A percentile compares a stretch with the other conserved stretches of the same genome.
Conservation (phyloP, 2,888 invertebrate genomes). For the Drosophila picticornis region DNA sequence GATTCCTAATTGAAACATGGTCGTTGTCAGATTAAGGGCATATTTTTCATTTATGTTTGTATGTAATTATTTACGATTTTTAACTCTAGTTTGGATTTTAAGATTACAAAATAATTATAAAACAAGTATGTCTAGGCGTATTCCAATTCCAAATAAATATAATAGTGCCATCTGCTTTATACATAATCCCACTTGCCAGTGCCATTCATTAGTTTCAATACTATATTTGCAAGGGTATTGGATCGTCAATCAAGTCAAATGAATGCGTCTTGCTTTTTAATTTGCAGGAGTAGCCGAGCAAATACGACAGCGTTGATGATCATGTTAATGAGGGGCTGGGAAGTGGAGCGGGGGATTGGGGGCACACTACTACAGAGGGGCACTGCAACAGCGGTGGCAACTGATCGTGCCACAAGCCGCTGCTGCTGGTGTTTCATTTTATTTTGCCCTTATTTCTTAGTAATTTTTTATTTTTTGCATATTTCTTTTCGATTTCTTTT, state of each 20-base stretch:
- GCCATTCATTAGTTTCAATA: background rate
- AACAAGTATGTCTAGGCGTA: background rate
- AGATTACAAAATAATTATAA: background rate
- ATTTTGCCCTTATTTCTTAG: conserved; percentile 11
- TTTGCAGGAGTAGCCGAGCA: conserved; percentile 74
- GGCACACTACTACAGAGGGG: background rate
- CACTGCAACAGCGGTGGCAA: background rate
- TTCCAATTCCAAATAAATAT: background rate
- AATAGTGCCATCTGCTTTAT: background rate
- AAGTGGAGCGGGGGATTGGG: conserved; percentile 14
- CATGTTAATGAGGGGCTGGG: conserved; percentile 80
- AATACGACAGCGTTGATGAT: conserved; percentile 81
- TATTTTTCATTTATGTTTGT: background rate
- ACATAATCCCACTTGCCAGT: too few species aligned
- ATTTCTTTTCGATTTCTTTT: conserved; percentile 4
- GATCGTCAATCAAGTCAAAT: background rate
- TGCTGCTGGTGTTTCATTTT: conserved; percentile 43
- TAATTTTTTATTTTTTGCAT: conserved; percentile 9
- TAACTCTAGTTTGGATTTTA: background rate
- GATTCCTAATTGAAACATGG: background rate
- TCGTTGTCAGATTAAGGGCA: background rate
- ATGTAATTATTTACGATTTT: background rate
- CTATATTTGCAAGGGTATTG: conserved; percentile 7
- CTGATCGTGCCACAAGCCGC: conserved; percentile 62
- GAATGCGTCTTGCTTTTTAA: conserved; percentile 49